These are phyloP conservation scores for Andrena camellia DNA, from an alignment of 2,888 invertebrate species.

Conservation along the genomic window DNA sequence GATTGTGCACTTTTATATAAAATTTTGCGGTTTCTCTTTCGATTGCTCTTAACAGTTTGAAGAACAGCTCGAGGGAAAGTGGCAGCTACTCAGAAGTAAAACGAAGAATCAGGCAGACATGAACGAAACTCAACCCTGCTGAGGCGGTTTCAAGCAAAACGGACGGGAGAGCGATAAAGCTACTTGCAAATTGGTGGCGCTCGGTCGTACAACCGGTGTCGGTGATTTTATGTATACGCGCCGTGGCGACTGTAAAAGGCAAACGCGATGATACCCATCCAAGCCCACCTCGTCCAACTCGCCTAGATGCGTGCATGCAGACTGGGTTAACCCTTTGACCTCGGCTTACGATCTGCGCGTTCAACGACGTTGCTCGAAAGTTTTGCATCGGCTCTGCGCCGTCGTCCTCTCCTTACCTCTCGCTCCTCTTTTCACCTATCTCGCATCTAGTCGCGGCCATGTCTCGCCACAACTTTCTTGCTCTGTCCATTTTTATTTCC, in stretches of 20 bases:
- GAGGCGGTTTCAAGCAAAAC: not conserved
- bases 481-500: not conserved
- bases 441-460: constrained; percentile 25
- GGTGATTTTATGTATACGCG: constrained; percentile 60
- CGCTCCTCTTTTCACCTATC: constrained; percentile 23
- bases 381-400: constrained; percentile 54
- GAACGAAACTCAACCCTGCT: no score
- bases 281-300: constrained; percentile 60
- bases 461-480: constrained; percentile 6
- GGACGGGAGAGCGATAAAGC: constrained; percentile 36
- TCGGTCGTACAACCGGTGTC: constrained; percentile 35
- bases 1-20: not conserved
- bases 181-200: constrained; percentile 61
- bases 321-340: constrained; percentile 73
- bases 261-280: constrained; percentile 67
- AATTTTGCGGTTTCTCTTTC: no score
- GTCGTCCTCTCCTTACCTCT: constrained; percentile 16
- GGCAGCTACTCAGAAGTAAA: not conserved
- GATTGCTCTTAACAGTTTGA: no score
- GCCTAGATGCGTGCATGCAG: constrained; percentile 71
- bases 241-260: constrained; percentile 62
- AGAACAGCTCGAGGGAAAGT: not conserved
- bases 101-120: no score
- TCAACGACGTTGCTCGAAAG: constrained; percentile 61
- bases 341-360: constrained; percentile 65